phyloP scores from a whole-genome alignment of 2,888 invertebrate genomes.

The Aleiodes testaceus region DNA sequence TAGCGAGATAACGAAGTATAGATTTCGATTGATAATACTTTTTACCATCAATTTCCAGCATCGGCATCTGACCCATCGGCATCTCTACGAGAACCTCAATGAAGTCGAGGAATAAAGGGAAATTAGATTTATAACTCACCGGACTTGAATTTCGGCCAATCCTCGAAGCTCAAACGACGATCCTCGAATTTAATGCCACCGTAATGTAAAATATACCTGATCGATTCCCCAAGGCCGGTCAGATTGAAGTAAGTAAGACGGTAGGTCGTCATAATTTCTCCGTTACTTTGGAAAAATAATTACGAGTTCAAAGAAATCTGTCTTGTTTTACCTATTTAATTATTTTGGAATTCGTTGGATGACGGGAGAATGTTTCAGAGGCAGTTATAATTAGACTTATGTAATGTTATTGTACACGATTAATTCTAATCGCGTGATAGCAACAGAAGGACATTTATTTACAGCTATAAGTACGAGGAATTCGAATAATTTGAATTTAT shows the following conservation, averaged over 20 bases:
- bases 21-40: slow-evolving; percentile 73
- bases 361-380: too few species aligned
- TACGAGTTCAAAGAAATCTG: too few species aligned
- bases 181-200: slow-evolving; percentile 71
- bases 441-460: too few species aligned
- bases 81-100: slow-evolving; percentile 63
- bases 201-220: slow-evolving; percentile 68
- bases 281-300: not conserved
- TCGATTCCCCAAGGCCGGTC: slow-evolving; percentile 71
- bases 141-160: slow-evolving; percentile 62
- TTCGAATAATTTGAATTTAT: too few species aligned
- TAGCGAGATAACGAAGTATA: slow-evolving; percentile 75
- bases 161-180: slow-evolving; percentile 62
- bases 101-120: not conserved
- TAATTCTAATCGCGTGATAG: too few species aligned
- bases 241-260: slow-evolving; percentile 72
- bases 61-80: slow-evolving; percentile 73
- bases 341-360: too few species aligned
- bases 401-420: too few species aligned
- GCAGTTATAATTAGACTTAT: too few species aligned
- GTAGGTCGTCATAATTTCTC: slow-evolving; percentile 60
- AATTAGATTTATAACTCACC: slow-evolving; percentile 51
- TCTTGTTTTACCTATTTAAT: too few species aligned
- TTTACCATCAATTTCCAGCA: slow-evolving; percentile 73
- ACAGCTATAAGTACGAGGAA: too few species aligned